A percentile compares a stretch with the other conserved stretches of the same genome.
phyloP scores from a whole-genome alignment of 2,888 invertebrate genomes.

The Synergus gifuensis region DNA sequence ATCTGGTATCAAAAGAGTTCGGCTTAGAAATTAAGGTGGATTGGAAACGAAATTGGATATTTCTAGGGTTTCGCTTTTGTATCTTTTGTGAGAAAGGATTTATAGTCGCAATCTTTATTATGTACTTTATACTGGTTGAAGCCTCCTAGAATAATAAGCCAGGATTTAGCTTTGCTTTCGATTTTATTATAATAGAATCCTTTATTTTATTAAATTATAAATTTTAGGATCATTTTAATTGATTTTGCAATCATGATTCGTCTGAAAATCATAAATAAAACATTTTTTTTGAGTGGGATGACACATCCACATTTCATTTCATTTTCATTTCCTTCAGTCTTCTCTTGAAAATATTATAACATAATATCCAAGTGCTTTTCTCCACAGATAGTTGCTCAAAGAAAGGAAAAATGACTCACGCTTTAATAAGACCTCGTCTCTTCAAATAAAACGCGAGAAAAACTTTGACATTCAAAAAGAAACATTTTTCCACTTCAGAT shows the following conservation, averaged over 20 bases:
- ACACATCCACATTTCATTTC: not conserved
- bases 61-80: constrained; percentile 35
- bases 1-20: constrained; percentile 12
- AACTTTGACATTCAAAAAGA: not conserved
- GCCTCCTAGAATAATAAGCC: constrained; percentile 3
- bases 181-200: too few species aligned
- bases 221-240: not conserved
- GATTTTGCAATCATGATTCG: not conserved
- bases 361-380: not conserved
- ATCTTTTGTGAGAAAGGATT: constrained; percentile 14
- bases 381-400: not conserved
- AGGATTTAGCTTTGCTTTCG: not conserved
- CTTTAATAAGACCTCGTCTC: not conserved
- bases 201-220: too few species aligned
- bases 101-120: constrained; percentile 16
- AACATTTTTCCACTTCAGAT: not conserved
- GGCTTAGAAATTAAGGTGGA: constrained; percentile 31
- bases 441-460: not conserved
- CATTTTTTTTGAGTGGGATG: not conserved
- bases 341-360: not conserved
- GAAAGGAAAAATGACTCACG: not conserved
- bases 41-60: constrained; percentile 37
- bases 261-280: not conserved
- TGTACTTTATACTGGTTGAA: constrained; percentile 12
- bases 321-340: not conserved